Conservation (phyloP, 2,888 invertebrate species). For the Bembecia ichneumoniformis region DNA sequence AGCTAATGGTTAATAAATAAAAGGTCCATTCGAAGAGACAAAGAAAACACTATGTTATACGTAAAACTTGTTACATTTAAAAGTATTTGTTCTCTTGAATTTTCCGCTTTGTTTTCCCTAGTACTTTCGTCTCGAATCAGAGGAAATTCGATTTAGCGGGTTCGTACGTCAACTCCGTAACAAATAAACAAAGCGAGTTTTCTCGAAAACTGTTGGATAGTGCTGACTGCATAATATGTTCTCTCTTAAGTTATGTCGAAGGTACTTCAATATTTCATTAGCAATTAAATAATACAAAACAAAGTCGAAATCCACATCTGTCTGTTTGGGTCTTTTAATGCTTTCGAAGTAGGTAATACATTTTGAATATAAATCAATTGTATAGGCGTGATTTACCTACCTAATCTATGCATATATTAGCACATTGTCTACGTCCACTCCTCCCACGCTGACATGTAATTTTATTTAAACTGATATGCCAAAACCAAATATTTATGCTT, state of each 20-base stretch:
- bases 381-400: too few relatives aligned
- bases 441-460: too few relatives aligned
- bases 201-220: slow-evolving; percentile 34
- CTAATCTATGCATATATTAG: too few relatives aligned
- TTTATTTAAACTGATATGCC: too few relatives aligned
- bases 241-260: slow-evolving; percentile 8
- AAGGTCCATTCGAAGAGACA: neutral
- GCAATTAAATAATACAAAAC: too few relatives aligned
- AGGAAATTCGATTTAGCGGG: slow-evolving; percentile 61
- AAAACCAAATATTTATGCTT: too few relatives aligned
- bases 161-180: slow-evolving; percentile 52
- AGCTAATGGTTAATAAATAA: neutral
- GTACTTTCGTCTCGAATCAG: slow-evolving; percentile 40
- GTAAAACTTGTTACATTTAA: neutral
- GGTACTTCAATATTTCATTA: too few relatives aligned
- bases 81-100: slow-evolving; percentile 12
- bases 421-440: too few relatives aligned
- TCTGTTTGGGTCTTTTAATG: too few relatives aligned
- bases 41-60: neutral
- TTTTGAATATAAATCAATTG: too few relatives aligned
- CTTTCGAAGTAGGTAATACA: too few relatives aligned
- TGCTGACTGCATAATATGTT: slow-evolving; percentile 3
- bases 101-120: slow-evolving; percentile 37
- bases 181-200: slow-evolving; percentile 62
- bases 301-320: too few relatives aligned